Percentiles rank a stretch among this genome's conserved stretches.
Evolutionary conservation across 2,888 invertebrate genomes (phyloP).

Genomic region (Asteroscopus sphinx): DNA sequence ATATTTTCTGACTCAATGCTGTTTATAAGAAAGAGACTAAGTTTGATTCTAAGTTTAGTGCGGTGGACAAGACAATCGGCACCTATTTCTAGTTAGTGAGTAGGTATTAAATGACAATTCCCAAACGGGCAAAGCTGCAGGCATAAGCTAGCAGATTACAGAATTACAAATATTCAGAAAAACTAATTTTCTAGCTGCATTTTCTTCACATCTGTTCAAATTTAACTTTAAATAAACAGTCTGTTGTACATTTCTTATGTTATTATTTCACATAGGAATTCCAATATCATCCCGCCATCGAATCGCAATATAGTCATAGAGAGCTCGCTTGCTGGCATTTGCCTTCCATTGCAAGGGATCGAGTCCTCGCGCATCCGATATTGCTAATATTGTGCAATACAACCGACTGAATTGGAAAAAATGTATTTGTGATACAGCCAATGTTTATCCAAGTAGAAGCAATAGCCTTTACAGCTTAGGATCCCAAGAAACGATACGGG

Average conservation of each 20-base stretch:
- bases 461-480: slow-evolving; percentile 39
- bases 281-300: slow-evolving; percentile 79
- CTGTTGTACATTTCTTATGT: slow-evolving; percentile 59
- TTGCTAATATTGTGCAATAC: slow-evolving; percentile 81
- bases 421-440: slow-evolving; percentile 54
- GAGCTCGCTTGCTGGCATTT: slow-evolving; percentile 76
- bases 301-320: slow-evolving; percentile 79
- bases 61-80: too few species aligned
- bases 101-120: too few species aligned
- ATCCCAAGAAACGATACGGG: slow-evolving; percentile 20
- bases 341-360: slow-evolving; percentile 76
- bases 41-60: too few species aligned
- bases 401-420: slow-evolving; percentile 64
- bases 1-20: too few species aligned
- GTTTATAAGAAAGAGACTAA: too few species aligned
- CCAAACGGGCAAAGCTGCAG: not conserved
- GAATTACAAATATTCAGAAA: not conserved
- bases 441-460: slow-evolving; percentile 47
- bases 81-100: too few species aligned
- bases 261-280: slow-evolving; percentile 78
- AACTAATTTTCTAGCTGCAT: not conserved
- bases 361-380: slow-evolving; percentile 75
- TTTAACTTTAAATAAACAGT: slow-evolving; percentile 55
- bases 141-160: not conserved
- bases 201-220: slow-evolving; percentile 12